phyloP scores from a whole-genome alignment of 2,888 invertebrate species.

The Lasioglossum figueresi region DNA sequence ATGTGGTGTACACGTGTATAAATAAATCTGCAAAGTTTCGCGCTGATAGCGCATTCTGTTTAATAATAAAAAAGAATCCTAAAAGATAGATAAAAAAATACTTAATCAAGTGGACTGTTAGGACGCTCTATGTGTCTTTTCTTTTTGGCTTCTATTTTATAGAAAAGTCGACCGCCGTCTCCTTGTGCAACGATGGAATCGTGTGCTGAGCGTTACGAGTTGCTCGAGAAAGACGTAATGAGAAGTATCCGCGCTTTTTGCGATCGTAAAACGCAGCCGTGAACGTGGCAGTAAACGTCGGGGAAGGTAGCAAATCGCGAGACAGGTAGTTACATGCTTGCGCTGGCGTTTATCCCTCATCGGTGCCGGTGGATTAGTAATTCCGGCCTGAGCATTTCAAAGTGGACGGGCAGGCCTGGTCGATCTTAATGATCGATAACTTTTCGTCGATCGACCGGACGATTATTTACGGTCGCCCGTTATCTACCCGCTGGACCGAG shows the following conservation, averaged over 20 bases:
- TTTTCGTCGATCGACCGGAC: slow-evolving; percentile 11
- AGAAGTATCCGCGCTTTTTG: slow-evolving; percentile 47
- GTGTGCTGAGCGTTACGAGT: neutral
- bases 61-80: neutral
- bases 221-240: slow-evolving; percentile 39
- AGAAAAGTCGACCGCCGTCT: neutral
- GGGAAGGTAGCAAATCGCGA: slow-evolving; percentile 5
- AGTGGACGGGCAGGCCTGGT: neutral
- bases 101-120: too few species aligned
- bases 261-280: slow-evolving; percentile 49
- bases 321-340: slow-evolving; percentile 45
- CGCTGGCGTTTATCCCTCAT: slow-evolving; percentile 29
- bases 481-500: slow-evolving; percentile 2
- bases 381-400: slow-evolving; percentile 13
- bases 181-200: neutral
- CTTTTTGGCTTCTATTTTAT: too few species aligned
- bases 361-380: slow-evolving; percentile 39
- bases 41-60: neutral
- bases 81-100: neutral
- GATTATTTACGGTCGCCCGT: slow-evolving; percentile 36
- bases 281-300: slow-evolving; percentile 39
- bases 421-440: slow-evolving; percentile 34
- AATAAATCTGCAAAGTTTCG: neutral
- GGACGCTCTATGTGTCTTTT: too few species aligned
- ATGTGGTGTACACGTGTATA: neutral